These are phyloP conservation scores for Calypte anna DNA, from an alignment of 2,113 vertebrate species.

Conservation along the genomic window DNA sequence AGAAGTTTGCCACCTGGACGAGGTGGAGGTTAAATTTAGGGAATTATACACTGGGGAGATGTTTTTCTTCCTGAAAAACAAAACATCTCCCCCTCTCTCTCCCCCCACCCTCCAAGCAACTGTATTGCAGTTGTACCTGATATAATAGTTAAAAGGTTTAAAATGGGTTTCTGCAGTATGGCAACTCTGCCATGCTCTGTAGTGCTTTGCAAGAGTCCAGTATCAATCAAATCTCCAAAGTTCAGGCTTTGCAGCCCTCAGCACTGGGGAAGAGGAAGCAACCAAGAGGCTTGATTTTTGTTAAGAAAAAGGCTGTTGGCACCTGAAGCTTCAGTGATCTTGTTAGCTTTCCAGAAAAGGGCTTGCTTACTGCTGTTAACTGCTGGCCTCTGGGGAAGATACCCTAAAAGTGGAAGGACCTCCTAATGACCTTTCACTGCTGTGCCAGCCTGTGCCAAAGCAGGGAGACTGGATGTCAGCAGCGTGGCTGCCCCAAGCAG, in stretches of 20 bases:
- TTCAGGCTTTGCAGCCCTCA: background rate
- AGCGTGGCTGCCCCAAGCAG: background rate
- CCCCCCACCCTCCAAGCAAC: background rate
- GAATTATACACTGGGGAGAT: background rate
- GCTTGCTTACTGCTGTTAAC: background rate
- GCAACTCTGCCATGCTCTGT: background rate
- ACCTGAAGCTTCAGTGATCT: background rate
- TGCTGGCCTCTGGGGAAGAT: background rate
- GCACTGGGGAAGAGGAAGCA: background rate
- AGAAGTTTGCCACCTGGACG: slow-evolving; percentile 42
- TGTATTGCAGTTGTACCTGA: background rate
- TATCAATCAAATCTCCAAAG: background rate
- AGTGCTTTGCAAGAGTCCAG: background rate
- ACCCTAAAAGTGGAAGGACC: background rate
- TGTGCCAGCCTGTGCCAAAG: accelerated
- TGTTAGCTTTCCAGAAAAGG: background rate
- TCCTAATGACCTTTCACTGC: background rate
- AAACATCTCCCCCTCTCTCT: background rate
- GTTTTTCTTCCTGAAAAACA: background rate
- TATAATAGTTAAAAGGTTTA: background rate
- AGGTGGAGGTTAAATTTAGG: slow-evolving; percentile 29
- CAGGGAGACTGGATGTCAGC: background rate
- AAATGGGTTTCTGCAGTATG: background rate
- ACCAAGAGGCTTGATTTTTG: background rate
- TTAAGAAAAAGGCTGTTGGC: background rate